Evolutionary conservation across 2,888 invertebrate species (phyloP), one percentile per base, ranked within the genome.

Genomic region (Apamea epomidion): DNA sequence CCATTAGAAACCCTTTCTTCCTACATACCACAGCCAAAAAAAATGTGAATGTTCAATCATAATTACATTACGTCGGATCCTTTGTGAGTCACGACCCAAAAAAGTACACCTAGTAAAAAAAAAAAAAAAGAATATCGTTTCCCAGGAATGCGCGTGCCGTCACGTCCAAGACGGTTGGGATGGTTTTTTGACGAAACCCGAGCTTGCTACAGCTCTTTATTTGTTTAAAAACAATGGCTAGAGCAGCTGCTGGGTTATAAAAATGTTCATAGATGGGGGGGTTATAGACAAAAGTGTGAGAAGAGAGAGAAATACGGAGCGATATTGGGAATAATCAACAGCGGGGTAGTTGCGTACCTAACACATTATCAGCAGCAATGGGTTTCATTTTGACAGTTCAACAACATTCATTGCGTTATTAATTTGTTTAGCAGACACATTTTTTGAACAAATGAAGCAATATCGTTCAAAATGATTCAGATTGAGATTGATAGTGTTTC

Each of bases 101-200:
- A 83, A 81, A 88, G 84, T 81, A 81, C 18, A 25, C 16, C 73
- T 78, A 75, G 69, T 62, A 76, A 76, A 85, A 90, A 92, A 88
- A 76, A 85, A 90, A 92, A 88, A 91, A 87, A 83, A 84, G 81
- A 83, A 42, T 58, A 58, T 89, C 89, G 88, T 88, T 88, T 87
- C 90, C 87, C 86, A 79, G 92, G 95, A 95, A 95, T 95, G 95
- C 89, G 94, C 95, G 93, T 95, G 93, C 95, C 92, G 85, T 95
- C 96, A 96, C 96, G 95, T 94, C 91, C 76, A 51, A 75, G 76
- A 64, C 81, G 76, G 68, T 74, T 51, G 79, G 64, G 60, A 78
- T 69, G 75, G 81, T 84, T 89, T 89, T 89, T 90, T 83, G 80
- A 88, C 80, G 87, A 69, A 87, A 81, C 81, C 25, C 70, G 82